phyloP scores from a whole-genome alignment of 2,113 vertebrate species.

The Galbula dea region DNA sequence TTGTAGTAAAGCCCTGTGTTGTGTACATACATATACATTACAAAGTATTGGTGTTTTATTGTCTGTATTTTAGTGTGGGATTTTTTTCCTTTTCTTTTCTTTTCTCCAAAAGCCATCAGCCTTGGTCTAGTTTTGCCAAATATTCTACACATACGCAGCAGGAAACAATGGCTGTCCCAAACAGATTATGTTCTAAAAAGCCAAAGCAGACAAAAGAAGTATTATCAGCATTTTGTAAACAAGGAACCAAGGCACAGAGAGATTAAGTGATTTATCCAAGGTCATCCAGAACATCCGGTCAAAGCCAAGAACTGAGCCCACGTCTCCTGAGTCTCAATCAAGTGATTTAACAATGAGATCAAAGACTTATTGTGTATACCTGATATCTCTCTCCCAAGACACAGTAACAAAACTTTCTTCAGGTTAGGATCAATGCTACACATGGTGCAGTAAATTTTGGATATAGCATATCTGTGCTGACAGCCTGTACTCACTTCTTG shows the following conservation, averaged over 20 bases:
- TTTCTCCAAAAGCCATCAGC: background rate
- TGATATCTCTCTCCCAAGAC: conserved; percentile 19
- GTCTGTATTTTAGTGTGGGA: background rate
- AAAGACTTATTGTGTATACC: conserved; percentile 39
- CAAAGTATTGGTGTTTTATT: background rate
- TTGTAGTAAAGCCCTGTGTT: background rate
- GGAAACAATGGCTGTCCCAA: conserved; percentile 35
- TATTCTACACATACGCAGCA: background rate
- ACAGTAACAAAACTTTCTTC: conserved; percentile 8
- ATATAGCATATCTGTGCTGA: conserved; percentile 16
- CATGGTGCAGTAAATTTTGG: background rate
- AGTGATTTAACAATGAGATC: conserved; percentile 46
- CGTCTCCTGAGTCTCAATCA: conserved; percentile 12
- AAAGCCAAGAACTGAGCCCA: conserved; percentile 54
- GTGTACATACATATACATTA: background rate
- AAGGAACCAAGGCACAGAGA: conserved; percentile 46
- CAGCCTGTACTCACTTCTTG: background rate
- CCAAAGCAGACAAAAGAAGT: conserved; percentile 47
- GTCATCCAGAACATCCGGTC: conserved; percentile 48
- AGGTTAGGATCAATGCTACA: conserved; percentile 10
- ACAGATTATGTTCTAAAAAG: conserved; percentile 45
- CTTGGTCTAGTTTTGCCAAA: background rate
- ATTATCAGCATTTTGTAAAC: conserved; percentile 64
- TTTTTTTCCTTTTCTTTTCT: background rate
- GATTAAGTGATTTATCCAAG: conserved; percentile 64